A percentile compares a stretch with the other conserved stretches of the same genome.
Conservation (phyloP, 1,140 invertebrate species). For the Drosophila repleta region DNA sequence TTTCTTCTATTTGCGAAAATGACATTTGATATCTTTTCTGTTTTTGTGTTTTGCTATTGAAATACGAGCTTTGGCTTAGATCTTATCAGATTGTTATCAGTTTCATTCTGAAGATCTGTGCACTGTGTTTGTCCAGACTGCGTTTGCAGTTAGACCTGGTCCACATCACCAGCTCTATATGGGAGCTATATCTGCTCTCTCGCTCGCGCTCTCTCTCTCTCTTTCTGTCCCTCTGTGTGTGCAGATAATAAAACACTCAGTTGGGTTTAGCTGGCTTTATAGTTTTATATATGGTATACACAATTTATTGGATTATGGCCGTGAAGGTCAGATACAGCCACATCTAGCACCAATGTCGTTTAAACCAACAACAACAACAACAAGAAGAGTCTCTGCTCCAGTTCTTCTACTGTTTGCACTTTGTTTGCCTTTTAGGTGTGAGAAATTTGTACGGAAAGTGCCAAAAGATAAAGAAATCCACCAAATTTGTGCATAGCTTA, state of each 20-base stretch:
- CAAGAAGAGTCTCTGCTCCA: constrained; percentile 44
- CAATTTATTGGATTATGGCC: constrained; percentile 79
- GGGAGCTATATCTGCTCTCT: too few relatives aligned
- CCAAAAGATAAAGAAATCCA: constrained; percentile 57
- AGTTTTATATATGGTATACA: constrained; percentile 71
- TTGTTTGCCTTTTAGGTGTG: constrained; percentile 58
- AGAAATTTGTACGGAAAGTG: constrained; percentile 70
- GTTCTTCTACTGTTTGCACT: constrained; percentile 48
- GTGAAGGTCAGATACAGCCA: constrained; percentile 66
- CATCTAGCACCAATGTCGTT: constrained; percentile 5
- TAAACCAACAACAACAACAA: constrained; percentile 22
- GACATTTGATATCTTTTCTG: constrained; percentile 5
- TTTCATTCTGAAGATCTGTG: constrained; percentile 20
- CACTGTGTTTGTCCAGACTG: constrained; percentile 33
- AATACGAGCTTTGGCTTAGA: constrained; percentile 29
- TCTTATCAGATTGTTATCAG: constrained; percentile 50
- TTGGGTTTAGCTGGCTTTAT: constrained; percentile 53
- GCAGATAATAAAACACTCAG: constrained; percentile 74
- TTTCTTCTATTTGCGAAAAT: constrained; percentile 35
- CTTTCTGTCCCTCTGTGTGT: constrained; percentile 28
- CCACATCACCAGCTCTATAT: constrained; percentile 47
- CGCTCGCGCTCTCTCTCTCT: too few relatives aligned
- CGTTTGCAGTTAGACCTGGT: constrained; percentile 34
- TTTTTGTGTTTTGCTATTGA: constrained; percentile 14
- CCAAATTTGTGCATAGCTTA: constrained; percentile 31